These are phyloP conservation scores for Drosophila rufa DNA, from an alignment of 1,140 invertebrate species.

Conservation along the genomic window DNA sequence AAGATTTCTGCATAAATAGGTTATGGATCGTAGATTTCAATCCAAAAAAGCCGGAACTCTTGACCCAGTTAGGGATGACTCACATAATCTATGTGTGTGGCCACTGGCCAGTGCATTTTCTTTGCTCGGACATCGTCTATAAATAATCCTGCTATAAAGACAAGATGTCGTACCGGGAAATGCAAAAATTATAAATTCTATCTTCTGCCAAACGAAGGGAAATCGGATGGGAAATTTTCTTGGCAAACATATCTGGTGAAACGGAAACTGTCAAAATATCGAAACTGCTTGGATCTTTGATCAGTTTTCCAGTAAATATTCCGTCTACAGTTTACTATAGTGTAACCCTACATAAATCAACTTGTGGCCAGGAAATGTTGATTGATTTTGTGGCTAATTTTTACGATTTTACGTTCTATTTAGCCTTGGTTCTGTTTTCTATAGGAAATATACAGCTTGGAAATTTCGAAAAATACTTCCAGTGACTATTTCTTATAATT, in stretches of 20 bases:
- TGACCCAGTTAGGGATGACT: slow-evolving; percentile 64
- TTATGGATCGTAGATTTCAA: slow-evolving; percentile 1
- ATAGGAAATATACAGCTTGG: neutral
- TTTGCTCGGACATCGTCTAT: slow-evolving; percentile 24
- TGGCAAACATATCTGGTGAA: slow-evolving; percentile 30
- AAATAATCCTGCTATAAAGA: slow-evolving; percentile 33
- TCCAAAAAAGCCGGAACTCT: slow-evolving; percentile 39
- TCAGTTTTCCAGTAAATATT: slow-evolving; percentile 37
- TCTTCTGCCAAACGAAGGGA: slow-evolving; percentile 1
- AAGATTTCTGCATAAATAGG: slow-evolving; percentile 3
- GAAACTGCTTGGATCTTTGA: slow-evolving; percentile 25
- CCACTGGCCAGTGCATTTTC: slow-evolving; percentile 36
- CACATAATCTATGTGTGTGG: slow-evolving; percentile 32
- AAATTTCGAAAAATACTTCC: neutral
- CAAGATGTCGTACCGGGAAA: slow-evolving; percentile 52
- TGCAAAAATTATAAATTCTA: slow-evolving; percentile 44
- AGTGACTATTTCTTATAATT: neutral
- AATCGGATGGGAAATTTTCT: slow-evolving; percentile 24
- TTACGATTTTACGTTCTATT: slow-evolving; percentile 13
- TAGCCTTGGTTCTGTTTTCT: neutral
- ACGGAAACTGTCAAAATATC: slow-evolving; percentile 48
- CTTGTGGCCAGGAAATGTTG: slow-evolving; percentile 8
- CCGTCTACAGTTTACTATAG: slow-evolving; percentile 16
- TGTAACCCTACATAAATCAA: slow-evolving; percentile 22
- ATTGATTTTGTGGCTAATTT: slow-evolving; percentile 22